A percentile compares a stretch with the other conserved stretches of the same genome.
phyloP scores from a whole-genome alignment of 2,888 invertebrate genomes.

The Vesta saturnalis region DNA sequence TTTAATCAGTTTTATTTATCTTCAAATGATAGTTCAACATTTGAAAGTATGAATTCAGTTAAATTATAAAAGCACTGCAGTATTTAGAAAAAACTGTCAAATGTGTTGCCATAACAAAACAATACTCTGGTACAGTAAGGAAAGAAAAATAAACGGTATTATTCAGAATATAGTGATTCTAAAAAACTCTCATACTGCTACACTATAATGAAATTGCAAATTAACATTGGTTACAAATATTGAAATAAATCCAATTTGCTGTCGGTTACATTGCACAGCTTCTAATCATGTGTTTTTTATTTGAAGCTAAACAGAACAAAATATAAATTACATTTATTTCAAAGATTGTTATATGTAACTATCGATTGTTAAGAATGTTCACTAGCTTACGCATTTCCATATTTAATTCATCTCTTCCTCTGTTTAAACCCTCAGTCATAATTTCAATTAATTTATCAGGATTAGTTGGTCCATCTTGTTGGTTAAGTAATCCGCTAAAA shows the following conservation, averaged over 20 bases:
- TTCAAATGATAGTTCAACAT: background rate
- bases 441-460: conserved; percentile 47
- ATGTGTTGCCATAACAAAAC: background rate
- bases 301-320: conserved; percentile 27
- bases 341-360: conserved; percentile 40
- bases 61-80: background rate
- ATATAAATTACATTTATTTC: conserved; percentile 33
- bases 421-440: conserved; percentile 50
- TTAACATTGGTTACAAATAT: conserved; percentile 7
- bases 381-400: conserved; percentile 52
- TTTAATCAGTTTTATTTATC: background rate
- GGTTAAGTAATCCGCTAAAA: conserved; percentile 83
- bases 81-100: background rate
- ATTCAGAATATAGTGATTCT: background rate
- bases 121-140: background rate
- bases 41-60: background rate
- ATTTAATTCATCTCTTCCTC: conserved; percentile 46
- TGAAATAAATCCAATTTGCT: conserved; percentile 9
- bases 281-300: conserved; percentile 13
- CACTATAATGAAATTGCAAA: conserved; percentile 1
- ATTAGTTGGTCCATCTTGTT: conserved; percentile 57
- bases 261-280: conserved; percentile 27
- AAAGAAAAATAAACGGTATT: background rate
- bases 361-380: conserved; percentile 58
- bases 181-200: background rate